A percentile compares a stretch with the other conserved stretches of the same genome.
Evolutionary conservation across 2,888 invertebrate genomes (phyloP).

Genomic region (Chrysolina haemoptera): DNA sequence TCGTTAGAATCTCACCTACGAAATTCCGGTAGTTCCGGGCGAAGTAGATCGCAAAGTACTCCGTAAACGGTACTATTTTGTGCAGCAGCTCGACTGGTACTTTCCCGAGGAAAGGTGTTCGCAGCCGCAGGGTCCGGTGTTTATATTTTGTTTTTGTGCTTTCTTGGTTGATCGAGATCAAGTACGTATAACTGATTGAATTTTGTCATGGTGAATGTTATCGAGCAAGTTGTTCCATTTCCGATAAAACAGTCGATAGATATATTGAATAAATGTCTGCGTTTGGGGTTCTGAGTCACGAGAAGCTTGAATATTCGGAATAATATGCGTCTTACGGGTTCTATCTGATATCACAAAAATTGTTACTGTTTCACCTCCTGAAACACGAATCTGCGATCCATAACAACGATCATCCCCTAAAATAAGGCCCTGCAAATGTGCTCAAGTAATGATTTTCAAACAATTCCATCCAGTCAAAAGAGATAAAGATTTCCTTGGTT

Average conservation of each 20-base stretch:
- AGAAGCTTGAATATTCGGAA: too few relatives aligned
- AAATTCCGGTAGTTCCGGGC: slow-evolving; percentile 20
- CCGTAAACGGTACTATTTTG: slow-evolving; percentile 31
- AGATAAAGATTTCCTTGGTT: too few relatives aligned
- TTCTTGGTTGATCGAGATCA: slow-evolving; percentile 11
- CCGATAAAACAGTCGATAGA: not conserved
- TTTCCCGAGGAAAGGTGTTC: not conserved
- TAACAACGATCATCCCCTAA: too few relatives aligned
- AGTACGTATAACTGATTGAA: slow-evolving; percentile 16
- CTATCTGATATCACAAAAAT: too few relatives aligned
- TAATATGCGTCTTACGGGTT: too few relatives aligned
- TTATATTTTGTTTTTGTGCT: not conserved
- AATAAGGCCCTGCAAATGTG: too few relatives aligned
- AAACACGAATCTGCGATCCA: too few relatives aligned
- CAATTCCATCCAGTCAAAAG: too few relatives aligned
- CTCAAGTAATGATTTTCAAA: too few relatives aligned
- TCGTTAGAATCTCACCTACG: slow-evolving; percentile 2
- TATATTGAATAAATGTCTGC: too few relatives aligned
- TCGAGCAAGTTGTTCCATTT: not conserved
- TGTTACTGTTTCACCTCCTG: too few relatives aligned
- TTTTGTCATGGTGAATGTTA: slow-evolving; percentile 4
- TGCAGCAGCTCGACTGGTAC: slow-evolving; percentile 29
- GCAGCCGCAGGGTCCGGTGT: not conserved
- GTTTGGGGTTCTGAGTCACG: too few relatives aligned
- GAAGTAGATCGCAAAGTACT: slow-evolving; percentile 35